Conservation (phyloP, 2,797 vertebrate species). For the Odontamblyopus rebecca region DNA sequence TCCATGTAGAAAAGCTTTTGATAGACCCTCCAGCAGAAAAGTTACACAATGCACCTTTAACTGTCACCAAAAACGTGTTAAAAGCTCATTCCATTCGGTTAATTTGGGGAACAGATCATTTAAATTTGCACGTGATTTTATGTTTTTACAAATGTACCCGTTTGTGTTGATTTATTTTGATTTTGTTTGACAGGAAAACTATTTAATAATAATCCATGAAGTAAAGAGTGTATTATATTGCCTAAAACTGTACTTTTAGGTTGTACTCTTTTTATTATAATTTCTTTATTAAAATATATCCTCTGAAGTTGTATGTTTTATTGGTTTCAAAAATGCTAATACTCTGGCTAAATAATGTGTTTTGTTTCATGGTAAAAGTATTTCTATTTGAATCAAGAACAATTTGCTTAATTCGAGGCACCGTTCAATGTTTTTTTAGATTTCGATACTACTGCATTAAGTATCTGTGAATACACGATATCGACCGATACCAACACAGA, state of each 20-base stretch:
- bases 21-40: too few species aligned
- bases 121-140: constrained; percentile 51
- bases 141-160: constrained; percentile 43
- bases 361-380: neutral
- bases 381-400: neutral
- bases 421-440: too few species aligned
- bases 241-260: constrained; percentile 55
- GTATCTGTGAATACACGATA: too few species aligned
- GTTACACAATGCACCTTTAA: too few species aligned
- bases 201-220: constrained; percentile 54
- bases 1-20: too few species aligned
- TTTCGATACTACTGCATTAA: too few species aligned
- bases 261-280: constrained; percentile 68
- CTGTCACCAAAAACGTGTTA: constrained; percentile 12
- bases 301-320: constrained; percentile 23
- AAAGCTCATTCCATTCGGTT: constrained; percentile 39
- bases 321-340: neutral
- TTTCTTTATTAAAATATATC: constrained; percentile 75
- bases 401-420: neutral
- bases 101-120: constrained; percentile 19
- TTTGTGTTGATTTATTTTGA: constrained; percentile 39
- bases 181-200: constrained; percentile 45
- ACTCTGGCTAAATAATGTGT: neutral
- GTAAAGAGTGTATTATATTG: constrained; percentile 53
- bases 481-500: too few species aligned